These are phyloP conservation scores for Nudaria mundana DNA, from an alignment of 2,888 invertebrate species.

Conservation along the genomic window DNA sequence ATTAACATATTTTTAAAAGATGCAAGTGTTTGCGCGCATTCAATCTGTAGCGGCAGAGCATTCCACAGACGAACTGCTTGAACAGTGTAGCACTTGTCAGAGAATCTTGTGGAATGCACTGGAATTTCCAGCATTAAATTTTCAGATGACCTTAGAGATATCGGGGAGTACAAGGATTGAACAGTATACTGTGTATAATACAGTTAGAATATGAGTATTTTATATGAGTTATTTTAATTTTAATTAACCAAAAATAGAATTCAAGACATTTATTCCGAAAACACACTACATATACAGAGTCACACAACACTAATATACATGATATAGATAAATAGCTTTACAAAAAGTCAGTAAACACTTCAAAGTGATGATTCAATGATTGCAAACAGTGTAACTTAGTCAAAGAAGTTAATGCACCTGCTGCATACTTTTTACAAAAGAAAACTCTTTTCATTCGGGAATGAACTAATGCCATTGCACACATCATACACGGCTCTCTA, in stretches of 20 bases:
- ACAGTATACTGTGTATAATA: no score
- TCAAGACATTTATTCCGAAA: slow-evolving; percentile 3
- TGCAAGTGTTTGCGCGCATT: no score
- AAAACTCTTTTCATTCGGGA: slow-evolving; percentile 92
- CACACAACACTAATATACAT: slow-evolving; percentile 11
- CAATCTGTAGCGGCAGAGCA: no score
- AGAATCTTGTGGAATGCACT: no score
- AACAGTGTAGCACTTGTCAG: no score
- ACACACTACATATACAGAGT: slow-evolving; percentile 21
- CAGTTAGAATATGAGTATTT: no score
- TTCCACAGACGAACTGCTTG: no score
- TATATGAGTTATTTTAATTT: no score
- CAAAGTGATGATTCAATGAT: slow-evolving; percentile 94
- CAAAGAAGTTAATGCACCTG: slow-evolving; percentile 86
- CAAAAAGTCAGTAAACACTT: slow-evolving; percentile 87
- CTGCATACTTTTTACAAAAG: slow-evolving; percentile 79
- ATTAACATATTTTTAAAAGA: no score
- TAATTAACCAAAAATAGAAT: background rate
- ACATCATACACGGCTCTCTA: slow-evolving; percentile 96
- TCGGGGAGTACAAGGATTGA: no score
- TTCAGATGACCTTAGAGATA: no score
- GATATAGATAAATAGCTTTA: slow-evolving; percentile 19
- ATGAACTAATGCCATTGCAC: slow-evolving; percentile 96
- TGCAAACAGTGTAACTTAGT: slow-evolving; percentile 89
- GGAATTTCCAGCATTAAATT: no score